A percentile compares a stretch with the other conserved stretches of the same genome.
Conservation (phyloP, 2,888 invertebrate species). For the Campoplex capitator region DNA sequence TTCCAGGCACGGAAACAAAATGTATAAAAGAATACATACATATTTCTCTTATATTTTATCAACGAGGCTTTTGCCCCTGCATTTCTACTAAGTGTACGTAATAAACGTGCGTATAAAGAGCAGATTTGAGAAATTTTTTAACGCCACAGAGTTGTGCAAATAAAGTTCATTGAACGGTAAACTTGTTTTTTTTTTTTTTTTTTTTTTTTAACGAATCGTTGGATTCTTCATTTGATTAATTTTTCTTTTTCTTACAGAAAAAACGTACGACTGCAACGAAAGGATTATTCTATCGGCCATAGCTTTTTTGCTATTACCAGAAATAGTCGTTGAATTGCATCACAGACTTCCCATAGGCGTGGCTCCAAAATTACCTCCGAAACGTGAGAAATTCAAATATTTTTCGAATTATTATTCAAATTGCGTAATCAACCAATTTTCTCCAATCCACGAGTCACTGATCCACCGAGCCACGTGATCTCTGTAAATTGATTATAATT, state of each 20-base stretch:
- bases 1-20: neutral
- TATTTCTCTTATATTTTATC: neutral
- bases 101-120: neutral
- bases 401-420: neutral
- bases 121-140: neutral
- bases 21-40: neutral
- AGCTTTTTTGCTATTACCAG: conserved; percentile 80
- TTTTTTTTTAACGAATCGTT: neutral
- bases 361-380: conserved; percentile 71
- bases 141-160: neutral
- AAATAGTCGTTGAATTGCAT: conserved; percentile 77
- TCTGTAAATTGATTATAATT: neutral
- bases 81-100: neutral
- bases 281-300: conserved; percentile 81
- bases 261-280: conserved; percentile 79
- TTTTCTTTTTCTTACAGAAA: conserved; percentile 72
- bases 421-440: neutral
- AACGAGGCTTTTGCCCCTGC: neutral
- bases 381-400: conserved; percentile 77
- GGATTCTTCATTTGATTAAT: conserved; percentile 1
- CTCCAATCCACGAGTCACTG: neutral
- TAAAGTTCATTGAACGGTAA: neutral
- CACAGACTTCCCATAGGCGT: conserved; percentile 75
- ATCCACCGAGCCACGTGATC: too few relatives aligned
- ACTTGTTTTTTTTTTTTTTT: neutral